Evolutionary conservation across 2,797 vertebrate genomes (phyloP).

Genomic region (Mormyrus hasselquistii): DNA sequence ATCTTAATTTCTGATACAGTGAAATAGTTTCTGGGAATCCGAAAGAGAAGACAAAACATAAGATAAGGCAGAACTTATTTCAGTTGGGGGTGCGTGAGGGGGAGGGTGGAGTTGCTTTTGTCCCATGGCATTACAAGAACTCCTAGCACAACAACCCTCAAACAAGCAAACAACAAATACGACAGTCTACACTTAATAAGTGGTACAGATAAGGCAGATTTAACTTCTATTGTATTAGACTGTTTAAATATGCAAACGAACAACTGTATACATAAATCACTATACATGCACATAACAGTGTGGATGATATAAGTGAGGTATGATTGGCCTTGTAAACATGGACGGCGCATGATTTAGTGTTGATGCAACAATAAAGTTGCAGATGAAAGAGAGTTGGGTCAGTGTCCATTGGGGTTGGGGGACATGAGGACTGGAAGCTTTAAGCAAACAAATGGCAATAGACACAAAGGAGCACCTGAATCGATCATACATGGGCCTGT

Average conservation of each 20-base stretch:
- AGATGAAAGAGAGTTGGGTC: background rate
- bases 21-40: background rate
- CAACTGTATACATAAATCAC: background rate
- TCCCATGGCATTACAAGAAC: background rate
- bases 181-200: background rate
- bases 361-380: background rate
- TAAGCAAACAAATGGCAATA: background rate
- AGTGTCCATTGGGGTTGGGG: background rate
- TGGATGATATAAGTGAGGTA: background rate
- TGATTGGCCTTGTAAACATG: background rate
- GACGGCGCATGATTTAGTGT: background rate
- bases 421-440: background rate
- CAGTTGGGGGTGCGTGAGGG: background rate
- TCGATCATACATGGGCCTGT: background rate
- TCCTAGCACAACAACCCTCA: background rate
- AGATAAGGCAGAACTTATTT: background rate
- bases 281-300: background rate
- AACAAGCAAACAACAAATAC: background rate
- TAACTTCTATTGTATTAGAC: background rate
- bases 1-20: background rate
- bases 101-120: background rate
- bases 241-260: background rate
- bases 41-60: background rate
- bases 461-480: background rate
- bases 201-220: background rate